Percentiles rank a stretch among this genome's conserved stretches.
Conservation (phyloP, 2,797 vertebrate genomes). For the Cephalopachus bancanus region DNA sequence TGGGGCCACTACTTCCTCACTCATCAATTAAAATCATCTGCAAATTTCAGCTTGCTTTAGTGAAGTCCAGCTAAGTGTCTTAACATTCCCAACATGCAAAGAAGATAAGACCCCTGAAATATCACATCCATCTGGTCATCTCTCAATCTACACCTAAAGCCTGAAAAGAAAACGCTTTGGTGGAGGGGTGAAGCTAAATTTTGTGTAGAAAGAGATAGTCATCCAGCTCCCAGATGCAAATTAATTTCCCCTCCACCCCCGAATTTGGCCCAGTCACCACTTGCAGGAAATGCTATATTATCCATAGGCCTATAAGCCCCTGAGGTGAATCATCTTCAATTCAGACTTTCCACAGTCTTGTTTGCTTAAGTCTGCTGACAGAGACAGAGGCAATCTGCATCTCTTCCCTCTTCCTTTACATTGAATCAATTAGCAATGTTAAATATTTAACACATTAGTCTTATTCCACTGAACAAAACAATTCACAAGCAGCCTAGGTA, state of each 20-base stretch:
- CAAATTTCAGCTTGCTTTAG: slow-evolving; percentile 79
- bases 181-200: not conserved
- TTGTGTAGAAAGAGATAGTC: slow-evolving; percentile 25
- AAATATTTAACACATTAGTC: slow-evolving; percentile 77
- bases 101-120: not conserved
- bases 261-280: not conserved
- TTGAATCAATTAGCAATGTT: slow-evolving; percentile 79
- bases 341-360: not conserved
- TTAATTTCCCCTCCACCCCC: not conserved
- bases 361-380: slow-evolving; percentile 31
- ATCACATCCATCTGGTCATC: not conserved
- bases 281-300: not conserved
- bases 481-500: slow-evolving; percentile 38
- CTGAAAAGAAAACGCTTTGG: slow-evolving; percentile 2
- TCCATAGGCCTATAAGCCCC: not conserved
- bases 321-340: not conserved
- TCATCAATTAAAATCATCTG: slow-evolving; percentile 79
- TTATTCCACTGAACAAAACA: slow-evolving; percentile 70
- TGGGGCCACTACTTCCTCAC: slow-evolving; percentile 71
- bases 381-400: not conserved
- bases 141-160: slow-evolving; percentile 1
- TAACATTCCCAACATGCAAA: slow-evolving; percentile 41
- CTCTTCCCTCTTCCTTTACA: slow-evolving; percentile 58
- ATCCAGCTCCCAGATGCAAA: slow-evolving; percentile 26
- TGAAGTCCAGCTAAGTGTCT: slow-evolving; percentile 68